Evolutionary conservation across 2,888 invertebrate genomes (phyloP), one percentile per base, ranked within the genome.

Genomic region (Oithona nana): DNA sequence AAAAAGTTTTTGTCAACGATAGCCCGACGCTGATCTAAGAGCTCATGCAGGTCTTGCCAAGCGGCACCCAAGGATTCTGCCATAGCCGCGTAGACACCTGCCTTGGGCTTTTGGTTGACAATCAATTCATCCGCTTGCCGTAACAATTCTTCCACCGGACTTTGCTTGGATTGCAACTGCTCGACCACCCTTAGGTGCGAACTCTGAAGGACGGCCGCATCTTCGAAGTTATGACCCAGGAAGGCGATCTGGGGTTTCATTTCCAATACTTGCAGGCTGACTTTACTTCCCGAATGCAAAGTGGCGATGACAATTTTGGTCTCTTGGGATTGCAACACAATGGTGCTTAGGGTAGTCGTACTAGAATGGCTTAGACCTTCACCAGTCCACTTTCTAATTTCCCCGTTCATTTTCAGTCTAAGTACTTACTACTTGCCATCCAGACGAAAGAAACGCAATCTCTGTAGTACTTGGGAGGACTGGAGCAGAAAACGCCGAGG

Each of bases 291-390:
- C n/a, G 1, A 16, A 51, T 51, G n/a, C 68, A 90, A 78, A 66
- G 90, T 78, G 66, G 89, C 89, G 70, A 92, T 84, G 70, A 90
- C 86, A 71, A 90, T 82, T 72, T 86, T 81, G 55, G 88, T 84
- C 68, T 81, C 80, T 66, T 88, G 88, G 71, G 88, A 86, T 72
- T 87, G 86, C 65, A 92, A 84, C 57, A 88, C 89, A 68, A 90
- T 88, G 64, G 90, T 89, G 73, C 88, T 88, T 70, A 90, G 84
- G 68, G 88, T 54, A 3, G 54, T 54, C 13, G 54, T 54, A n/a
- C n/a, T n/a, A n/a, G n/a, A n/a, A n/a, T n/a, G n/a, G n/a, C n/a
- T n/a, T n/a, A n/a, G n/a, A n/a, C n/a, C n/a, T n/a, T n/a, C n/a
- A n/a, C n/a, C n/a, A n/a, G n/a, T n/a, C n/a, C n/a, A n/a, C n/a